Conservation (phyloP, 92 coral and sea anemone genomes). For the Montipora capitata region DNA sequence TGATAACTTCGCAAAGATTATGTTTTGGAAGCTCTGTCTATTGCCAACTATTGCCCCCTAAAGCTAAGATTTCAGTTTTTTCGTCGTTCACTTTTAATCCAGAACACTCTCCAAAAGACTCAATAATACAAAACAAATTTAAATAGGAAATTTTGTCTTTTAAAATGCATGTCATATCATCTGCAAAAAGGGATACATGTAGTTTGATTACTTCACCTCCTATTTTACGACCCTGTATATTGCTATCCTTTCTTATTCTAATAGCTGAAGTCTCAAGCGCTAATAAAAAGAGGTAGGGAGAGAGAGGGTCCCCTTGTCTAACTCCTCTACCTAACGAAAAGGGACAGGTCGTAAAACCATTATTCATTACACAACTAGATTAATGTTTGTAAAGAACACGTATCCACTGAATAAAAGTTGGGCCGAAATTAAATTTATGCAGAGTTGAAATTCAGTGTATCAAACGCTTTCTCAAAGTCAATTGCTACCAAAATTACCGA, state of each 20-base stretch:
- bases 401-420: slow-evolving; percentile 36
- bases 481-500: too few relatives aligned
- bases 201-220: too few relatives aligned
- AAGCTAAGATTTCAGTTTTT: not conserved
- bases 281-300: slow-evolving; percentile 59
- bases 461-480: too few relatives aligned
- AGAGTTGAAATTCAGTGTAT: slow-evolving; percentile 8
- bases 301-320: slow-evolving; percentile 76
- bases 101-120: slow-evolving; percentile 16
- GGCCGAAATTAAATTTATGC: not conserved
- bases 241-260: slow-evolving; percentile 32
- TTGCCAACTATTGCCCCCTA: not conserved
- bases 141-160: not conserved
- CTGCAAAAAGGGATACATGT: not conserved
- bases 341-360: slow-evolving; percentile 36
- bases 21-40: not conserved
- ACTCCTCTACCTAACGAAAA: slow-evolving; percentile 53
- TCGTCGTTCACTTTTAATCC: not conserved
- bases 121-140: not conserved
- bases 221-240: slow-evolving; percentile 10
- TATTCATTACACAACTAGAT: slow-evolving; percentile 35
- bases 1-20: not conserved
- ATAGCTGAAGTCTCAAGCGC: slow-evolving; percentile 33
- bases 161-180: not conserved
- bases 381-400: slow-evolving; percentile 22